Evolutionary conservation across 2,113 vertebrate species (phyloP), one percentile per base, ranked within the genome.

Genomic region (Ctenomys sociabilis): DNA sequence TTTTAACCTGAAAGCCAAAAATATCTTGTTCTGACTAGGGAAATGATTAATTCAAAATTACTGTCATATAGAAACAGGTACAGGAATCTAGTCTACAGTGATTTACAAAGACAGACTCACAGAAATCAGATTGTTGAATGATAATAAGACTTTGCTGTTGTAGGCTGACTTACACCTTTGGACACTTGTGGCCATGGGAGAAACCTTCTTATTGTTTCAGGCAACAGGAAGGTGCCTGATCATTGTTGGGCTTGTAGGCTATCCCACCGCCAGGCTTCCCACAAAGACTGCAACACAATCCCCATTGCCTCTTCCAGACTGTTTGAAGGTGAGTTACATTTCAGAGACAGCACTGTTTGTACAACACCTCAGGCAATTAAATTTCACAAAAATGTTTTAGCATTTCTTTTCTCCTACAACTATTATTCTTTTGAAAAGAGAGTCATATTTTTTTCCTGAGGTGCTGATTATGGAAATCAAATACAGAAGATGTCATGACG

Each of bases 1-100:
- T 98, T 97, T 97, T 96, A 98, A 93, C 80, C 72, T 85, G 73
- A 96, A 98, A 98, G 97, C 92, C 97, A 85, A 98, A 95, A 97
- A 95, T 63, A 96, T 94, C 96, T 83, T 95, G n/a, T 93, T 89
- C 84, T 68, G 32, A 19, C 22, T 92, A 35, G 32, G 57, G 77
- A 98, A 96, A 81, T 94, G 90, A 97, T 94, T 90, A 72, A 91
- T 89, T 97, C 61, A 97, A 93, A 54, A 96, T 96, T 96, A 96
- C 19, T 90, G 61, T 26, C 77, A 96, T 92, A 97, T 77, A 19
- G 40, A 96, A 88, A 91, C 9, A 95, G 68, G 86, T 86, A 89
- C 1, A 37, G 83, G 61, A 91, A 97, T 57, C 19, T 70, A 89
- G 57, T 45, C 16, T 14, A 13, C 26, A 66, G 40, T 72, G 2